These are phyloP conservation scores for Argynnis bischoffii DNA, from an alignment of 2,888 invertebrate genomes.

Conservation along the genomic window DNA sequence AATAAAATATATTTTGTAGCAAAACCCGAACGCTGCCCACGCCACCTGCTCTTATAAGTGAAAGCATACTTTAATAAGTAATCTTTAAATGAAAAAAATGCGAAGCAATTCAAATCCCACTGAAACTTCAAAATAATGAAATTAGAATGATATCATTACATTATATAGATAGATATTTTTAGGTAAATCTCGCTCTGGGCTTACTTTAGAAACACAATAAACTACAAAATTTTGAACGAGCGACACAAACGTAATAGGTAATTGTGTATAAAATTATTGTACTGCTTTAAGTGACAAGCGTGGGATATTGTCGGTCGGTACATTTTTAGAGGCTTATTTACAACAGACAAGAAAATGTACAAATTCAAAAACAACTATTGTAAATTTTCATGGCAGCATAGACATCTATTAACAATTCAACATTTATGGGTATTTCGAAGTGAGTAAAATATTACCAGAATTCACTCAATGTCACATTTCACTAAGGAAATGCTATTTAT, in stretches of 20 bases:
- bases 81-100: too few relatives aligned
- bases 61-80: too few relatives aligned
- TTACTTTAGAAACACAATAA: background rate
- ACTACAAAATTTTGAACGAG: background rate
- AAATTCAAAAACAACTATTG: conserved; percentile 13
- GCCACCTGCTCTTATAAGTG: too few relatives aligned
- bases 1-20: too few relatives aligned
- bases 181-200: too few relatives aligned
- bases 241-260: conserved; percentile 1
- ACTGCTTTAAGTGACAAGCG: conserved; percentile 43
- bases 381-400: conserved; percentile 18
- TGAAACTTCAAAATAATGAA: too few relatives aligned
- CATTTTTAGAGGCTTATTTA: conserved; percentile 28
- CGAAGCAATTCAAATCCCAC: too few relatives aligned
- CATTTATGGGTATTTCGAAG: conserved; percentile 17
- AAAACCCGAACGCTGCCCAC: too few relatives aligned
- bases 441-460: conserved; percentile 14
- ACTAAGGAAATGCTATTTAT: conserved; percentile 10
- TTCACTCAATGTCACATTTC: background rate
- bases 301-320: conserved; percentile 42
- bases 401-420: conserved; percentile 15
- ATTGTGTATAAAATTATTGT: conserved; percentile 6
- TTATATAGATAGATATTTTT: too few relatives aligned
- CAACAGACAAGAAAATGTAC: conserved; percentile 12
- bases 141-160: too few relatives aligned